Conservation (phyloP, 2,888 invertebrate species). For the Linnaemya vulpina region DNA sequence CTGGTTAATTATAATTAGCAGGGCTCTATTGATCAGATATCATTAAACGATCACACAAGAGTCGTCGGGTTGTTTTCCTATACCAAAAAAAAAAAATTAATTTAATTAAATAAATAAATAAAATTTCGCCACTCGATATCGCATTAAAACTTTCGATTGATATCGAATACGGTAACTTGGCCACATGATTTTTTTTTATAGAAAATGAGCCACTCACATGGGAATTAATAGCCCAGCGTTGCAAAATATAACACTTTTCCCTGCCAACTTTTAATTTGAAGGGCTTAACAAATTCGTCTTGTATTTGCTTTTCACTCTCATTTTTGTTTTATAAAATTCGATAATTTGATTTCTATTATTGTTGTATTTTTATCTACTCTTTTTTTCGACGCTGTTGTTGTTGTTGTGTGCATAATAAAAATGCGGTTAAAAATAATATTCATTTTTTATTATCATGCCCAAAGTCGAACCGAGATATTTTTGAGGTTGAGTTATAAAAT, state of each 20-base stretch:
- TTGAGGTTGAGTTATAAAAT: conserved; percentile 35
- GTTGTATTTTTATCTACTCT: conserved; percentile 15
- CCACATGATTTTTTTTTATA: no score
- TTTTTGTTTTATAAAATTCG: not conserved
- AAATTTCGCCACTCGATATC: no score
- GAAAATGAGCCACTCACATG: no score
- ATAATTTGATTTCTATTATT: not conserved
- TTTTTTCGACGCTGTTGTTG: no score
- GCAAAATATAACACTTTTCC: no score
- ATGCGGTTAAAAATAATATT: conserved; percentile 57
- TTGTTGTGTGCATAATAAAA: conserved; percentile 52
- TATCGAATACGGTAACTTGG: no score
- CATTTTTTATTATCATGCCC: not conserved
- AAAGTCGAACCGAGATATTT: conserved; percentile 8
- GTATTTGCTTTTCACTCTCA: not conserved
- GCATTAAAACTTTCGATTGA: no score
- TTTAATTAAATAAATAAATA: no score
- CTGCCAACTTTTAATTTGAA: not conserved
- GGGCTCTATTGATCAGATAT: not conserved
- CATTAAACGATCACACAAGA: not conserved
- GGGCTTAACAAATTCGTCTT: not conserved
- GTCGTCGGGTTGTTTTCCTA: not conserved
- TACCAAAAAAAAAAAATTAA: no score
- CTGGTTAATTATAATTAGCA: no score
- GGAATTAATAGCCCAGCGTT: no score